Conservation (phyloP, 2,797 vertebrate species). For the Silurus aristotelis region DNA sequence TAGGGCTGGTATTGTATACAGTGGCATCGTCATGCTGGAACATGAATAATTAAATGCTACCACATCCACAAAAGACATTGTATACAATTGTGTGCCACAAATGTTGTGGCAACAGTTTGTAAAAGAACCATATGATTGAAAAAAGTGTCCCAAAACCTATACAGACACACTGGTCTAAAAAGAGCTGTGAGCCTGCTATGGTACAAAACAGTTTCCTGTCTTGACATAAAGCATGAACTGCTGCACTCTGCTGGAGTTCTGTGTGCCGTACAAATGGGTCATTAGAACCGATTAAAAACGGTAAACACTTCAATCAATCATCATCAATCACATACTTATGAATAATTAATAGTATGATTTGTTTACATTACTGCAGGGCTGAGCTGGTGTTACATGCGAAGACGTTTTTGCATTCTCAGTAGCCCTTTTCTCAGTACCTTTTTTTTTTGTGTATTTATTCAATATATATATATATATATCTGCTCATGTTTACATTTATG, state of each 20-base stretch:
- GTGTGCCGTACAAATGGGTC: neutral
- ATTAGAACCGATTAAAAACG: neutral
- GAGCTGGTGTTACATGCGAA: neutral
- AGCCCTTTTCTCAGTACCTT: neutral
- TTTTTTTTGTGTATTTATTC: neutral
- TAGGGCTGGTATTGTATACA: too few relatives aligned
- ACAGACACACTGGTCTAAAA: neutral
- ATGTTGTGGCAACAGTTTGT: too few relatives aligned
- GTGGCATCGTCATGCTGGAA: too few relatives aligned
- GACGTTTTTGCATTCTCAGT: neutral
- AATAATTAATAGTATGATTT: neutral
- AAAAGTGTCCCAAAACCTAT: neutral
- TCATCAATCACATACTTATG: neutral
- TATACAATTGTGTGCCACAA: too few relatives aligned
- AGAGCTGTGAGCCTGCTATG: neutral
- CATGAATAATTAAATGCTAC: too few relatives aligned
- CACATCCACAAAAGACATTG: too few relatives aligned
- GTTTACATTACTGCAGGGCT: neutral
- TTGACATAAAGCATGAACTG: neutral
- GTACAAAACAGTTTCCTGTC: neutral
- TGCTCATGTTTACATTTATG: neutral
- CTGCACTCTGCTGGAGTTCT: slow-evolving; percentile 36
- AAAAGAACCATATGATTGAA: too few relatives aligned
- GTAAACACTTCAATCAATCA: neutral
- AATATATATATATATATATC: neutral